A percentile compares a stretch with the other conserved stretches of the same genome.
Conservation (phyloP, 2,113 vertebrate genomes). For the Pantherophis guttatus region DNA sequence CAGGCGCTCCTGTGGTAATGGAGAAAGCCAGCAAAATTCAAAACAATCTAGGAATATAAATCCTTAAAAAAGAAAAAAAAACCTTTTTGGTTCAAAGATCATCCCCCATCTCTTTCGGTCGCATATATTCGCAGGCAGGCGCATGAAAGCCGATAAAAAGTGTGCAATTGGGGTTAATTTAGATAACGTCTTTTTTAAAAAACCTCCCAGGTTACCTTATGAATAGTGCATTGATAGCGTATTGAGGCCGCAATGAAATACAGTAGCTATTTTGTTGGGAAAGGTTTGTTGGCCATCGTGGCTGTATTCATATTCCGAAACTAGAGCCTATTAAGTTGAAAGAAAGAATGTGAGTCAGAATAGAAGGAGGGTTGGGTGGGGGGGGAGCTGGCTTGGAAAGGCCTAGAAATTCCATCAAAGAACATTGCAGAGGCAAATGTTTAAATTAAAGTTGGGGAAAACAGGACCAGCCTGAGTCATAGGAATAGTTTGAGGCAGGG, state of each 20-base stretch:
- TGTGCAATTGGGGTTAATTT: constrained; percentile 5
- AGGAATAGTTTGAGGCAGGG: constrained; percentile 22
- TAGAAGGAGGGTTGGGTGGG: not conserved
- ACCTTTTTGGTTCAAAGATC: not conserved
- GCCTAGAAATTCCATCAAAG: constrained; percentile 16
- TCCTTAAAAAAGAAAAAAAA: too few relatives aligned
- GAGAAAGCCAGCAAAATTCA: not conserved
- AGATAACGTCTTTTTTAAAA: not conserved
- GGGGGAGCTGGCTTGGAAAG: not conserved
- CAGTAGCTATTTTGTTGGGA: constrained; percentile 30
- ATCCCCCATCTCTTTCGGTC: not conserved
- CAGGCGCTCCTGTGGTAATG: not conserved
- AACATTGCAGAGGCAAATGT: constrained; percentile 26
- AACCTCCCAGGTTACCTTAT: not conserved
- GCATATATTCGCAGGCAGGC: not conserved
- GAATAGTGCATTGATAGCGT: constrained; percentile 18
- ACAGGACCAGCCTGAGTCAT: constrained; percentile 14
- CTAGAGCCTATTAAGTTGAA: constrained; percentile 35
- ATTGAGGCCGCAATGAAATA: constrained; percentile 18
- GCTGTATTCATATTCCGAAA: constrained; percentile 21
- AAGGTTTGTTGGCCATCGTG: not conserved
- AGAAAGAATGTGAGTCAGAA: constrained; percentile 26
- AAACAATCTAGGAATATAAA: not conserved
- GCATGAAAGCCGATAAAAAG: not conserved
- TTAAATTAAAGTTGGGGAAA: constrained; percentile 41